phyloP scores from a whole-genome alignment of 2,113 vertebrate species.

The Chinchilla lanigera region DNA sequence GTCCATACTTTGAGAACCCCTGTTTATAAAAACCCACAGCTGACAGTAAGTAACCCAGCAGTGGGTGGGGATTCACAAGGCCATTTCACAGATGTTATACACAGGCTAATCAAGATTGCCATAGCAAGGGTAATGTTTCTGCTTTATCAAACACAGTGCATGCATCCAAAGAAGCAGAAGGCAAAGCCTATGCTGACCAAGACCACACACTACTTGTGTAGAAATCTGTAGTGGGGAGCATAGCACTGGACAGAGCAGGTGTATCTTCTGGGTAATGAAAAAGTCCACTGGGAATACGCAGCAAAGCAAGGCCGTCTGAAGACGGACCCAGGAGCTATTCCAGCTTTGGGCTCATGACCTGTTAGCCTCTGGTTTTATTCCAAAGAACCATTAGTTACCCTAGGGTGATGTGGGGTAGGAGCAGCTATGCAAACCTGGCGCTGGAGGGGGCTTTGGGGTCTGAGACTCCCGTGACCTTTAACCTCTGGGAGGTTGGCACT shows the following conservation, averaged over 20 bases:
- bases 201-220: background rate
- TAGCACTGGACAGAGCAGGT: background rate
- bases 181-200: background rate
- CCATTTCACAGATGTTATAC: background rate
- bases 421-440: background rate
- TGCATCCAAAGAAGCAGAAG: background rate
- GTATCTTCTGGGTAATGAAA: background rate
- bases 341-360: background rate
- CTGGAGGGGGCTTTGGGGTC: background rate
- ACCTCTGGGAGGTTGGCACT: background rate
- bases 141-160: background rate
- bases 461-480: background rate
- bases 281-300: background rate
- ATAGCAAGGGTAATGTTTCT: background rate
- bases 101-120: background rate
- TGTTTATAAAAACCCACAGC: background rate
- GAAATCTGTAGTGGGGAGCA: background rate
- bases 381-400: background rate
- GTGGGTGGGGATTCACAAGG: background rate
- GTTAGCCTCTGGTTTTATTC: background rate
- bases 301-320: background rate
- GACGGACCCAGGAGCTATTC: background rate
- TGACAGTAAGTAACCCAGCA: background rate
- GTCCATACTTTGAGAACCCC: background rate
- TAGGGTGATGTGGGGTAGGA: too few species aligned